A percentile compares a stretch with the other conserved stretches of the same genome.
These are phyloP conservation scores for Cetonia aurata DNA, from an alignment of 2,888 invertebrate species.

Conservation along the genomic window DNA sequence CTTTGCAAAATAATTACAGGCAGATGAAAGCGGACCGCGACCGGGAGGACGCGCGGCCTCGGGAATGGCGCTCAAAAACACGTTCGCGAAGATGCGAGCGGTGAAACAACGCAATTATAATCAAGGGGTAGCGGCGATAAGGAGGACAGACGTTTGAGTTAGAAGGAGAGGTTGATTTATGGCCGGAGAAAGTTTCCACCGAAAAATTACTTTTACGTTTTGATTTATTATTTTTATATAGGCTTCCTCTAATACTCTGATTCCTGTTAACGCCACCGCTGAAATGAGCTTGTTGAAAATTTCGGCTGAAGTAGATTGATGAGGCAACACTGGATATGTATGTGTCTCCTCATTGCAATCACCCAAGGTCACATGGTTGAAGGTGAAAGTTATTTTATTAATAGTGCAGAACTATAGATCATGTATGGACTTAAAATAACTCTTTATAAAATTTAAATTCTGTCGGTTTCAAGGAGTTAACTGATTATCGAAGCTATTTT, in stretches of 20 bases:
- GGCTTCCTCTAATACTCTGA: slow-evolving; percentile 8
- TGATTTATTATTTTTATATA: slow-evolving; percentile 37
- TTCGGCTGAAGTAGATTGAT: too few species aligned
- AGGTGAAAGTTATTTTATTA: not conserved
- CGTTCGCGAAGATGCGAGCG: slow-evolving; percentile 35
- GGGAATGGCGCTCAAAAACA: slow-evolving; percentile 27
- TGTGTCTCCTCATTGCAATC: not conserved
- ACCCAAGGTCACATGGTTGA: not conserved
- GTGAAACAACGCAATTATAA: slow-evolving; percentile 40
- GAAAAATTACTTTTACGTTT: slow-evolving; percentile 28
- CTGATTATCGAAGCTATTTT: too few species aligned
- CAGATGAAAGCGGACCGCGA: slow-evolving; percentile 31
- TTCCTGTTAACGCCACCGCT: not conserved
- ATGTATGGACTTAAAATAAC: too few species aligned
- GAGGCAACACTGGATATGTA: not conserved
- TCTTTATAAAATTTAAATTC: too few species aligned
- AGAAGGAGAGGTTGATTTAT: slow-evolving; percentile 36
- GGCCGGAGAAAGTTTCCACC: slow-evolving; percentile 25
- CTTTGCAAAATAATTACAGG: slow-evolving; percentile 37
- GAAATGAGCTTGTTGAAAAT: too few species aligned
- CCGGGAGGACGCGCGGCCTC: slow-evolving; percentile 1
- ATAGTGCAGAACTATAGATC: too few species aligned
- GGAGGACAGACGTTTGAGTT: slow-evolving; percentile 14
- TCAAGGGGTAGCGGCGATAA: slow-evolving; percentile 19
- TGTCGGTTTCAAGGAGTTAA: too few species aligned